Base-by-base conservation (phyloP, 92 coral and sea anemone genomes). In the Zoanthus sociatus region DNA sequence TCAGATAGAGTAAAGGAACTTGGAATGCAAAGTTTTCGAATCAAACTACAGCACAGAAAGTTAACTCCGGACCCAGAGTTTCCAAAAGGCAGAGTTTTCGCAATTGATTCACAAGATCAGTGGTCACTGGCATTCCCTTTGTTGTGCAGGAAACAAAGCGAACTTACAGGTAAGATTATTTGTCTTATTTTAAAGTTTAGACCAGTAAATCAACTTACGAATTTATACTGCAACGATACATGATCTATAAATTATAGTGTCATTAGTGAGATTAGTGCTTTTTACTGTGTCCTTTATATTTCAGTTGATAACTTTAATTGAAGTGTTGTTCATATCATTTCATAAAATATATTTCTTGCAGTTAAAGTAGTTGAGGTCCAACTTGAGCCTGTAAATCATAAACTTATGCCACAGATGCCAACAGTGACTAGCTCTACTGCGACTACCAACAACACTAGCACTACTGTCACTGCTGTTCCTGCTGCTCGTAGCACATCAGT, bases 11-110 rank as follows among this genome's bases (percentile, higher is more conserved):
- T 83, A 18, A 83, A 83, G 78, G 87, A 83, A 70, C 87, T 83
- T 83, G 87, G 76, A 71, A 71, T 71, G 76, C 53, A 42, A 71
- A 71, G 33, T 71, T 71, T 71, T 71, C 76, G 48, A 83, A 68
- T 83, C 60, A 83, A 83, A 83, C 86, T 83, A 70, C 87, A 83
- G 87, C 77, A 83, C 87, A 83, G 76, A 83, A 83, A 83, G 76
- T 83, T 46, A 83, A 83, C 77, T 83, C 87, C 87, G 69, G 87
- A 83, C 42, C 87, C 87, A 83, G 87, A 83, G 72, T 83, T 83
- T 73, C 87, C 82, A 16, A 68, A 83, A 83, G 87, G 87, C 77
- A 83, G 87, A 68, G 87, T 83, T 61, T 82, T 82, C 61, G 86
- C 86, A 82, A 48, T 82, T 61, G 86, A 64, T 82, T 82, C 86